phyloP scores from a whole-genome alignment of 1,140 invertebrate genomes.

The Phymorhynchus buccinoides region DNA sequence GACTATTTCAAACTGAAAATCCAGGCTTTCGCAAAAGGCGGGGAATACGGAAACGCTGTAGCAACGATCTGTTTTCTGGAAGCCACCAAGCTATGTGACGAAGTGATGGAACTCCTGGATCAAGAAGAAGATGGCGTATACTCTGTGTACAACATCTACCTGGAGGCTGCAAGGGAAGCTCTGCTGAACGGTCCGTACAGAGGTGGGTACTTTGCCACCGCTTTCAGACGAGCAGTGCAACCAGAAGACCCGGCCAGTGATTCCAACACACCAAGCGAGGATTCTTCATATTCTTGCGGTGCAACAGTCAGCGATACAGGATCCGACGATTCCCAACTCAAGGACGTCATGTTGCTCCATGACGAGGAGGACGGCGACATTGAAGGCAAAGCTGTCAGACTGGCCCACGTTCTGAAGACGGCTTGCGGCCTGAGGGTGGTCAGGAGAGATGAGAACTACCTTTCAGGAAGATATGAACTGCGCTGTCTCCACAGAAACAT shows the following conservation, averaged over 20 bases:
- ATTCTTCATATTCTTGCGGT: neutral
- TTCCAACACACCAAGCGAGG: neutral
- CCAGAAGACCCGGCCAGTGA: neutral
- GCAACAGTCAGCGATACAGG: too few relatives aligned
- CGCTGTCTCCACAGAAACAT: neutral
- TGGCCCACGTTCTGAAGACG: neutral
- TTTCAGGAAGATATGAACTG: neutral
- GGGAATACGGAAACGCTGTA: neutral
- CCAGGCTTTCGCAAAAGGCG: neutral
- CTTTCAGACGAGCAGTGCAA: neutral
- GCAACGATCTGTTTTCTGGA: too few relatives aligned
- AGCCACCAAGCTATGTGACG: too few relatives aligned
- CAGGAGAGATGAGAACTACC: neutral
- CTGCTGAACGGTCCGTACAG: neutral
- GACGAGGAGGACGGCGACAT: constrained; percentile 12
- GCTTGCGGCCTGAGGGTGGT: neutral
- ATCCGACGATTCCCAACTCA: neutral
- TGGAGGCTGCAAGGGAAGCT: neutral
- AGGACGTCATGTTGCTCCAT: constrained; percentile 18
- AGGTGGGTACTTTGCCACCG: neutral
- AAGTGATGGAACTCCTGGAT: neutral
- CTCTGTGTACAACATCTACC: neutral
- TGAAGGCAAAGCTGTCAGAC: constrained; percentile 9
- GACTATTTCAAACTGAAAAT: neutral
- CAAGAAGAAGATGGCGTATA: neutral